phyloP scores from a whole-genome alignment of 1,140 invertebrate species.

The Thalassaphorura encarpata region DNA sequence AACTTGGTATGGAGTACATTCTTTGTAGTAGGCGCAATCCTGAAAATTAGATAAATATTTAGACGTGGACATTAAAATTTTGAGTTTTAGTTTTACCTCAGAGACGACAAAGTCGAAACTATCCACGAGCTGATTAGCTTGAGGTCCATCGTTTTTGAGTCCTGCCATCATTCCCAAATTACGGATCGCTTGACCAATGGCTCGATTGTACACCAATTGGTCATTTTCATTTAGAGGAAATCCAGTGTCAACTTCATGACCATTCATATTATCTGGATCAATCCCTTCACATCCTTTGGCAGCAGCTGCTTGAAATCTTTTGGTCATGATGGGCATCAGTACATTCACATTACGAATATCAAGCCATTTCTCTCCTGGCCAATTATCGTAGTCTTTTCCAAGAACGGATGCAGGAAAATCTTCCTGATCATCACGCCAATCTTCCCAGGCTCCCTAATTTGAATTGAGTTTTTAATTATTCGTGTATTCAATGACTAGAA shows the following conservation, averaged over 20 bases:
- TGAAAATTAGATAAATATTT: neutral
- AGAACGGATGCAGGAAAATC: conserved; percentile 4
- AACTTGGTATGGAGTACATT: neutral
- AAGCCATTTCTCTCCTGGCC: conserved; percentile 9
- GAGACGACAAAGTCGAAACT: conserved; percentile 4
- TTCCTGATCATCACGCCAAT: conserved; percentile 2
- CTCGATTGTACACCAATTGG: neutral
- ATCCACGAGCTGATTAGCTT: neutral
- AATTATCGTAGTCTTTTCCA: conserved; percentile 10
- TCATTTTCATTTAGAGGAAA: neutral
- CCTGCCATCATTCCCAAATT: conserved; percentile 11
- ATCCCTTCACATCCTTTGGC: conserved; percentile 13
- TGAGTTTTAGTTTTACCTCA: neutral
- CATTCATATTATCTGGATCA: conserved; percentile 18
- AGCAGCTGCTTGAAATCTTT: neutral
- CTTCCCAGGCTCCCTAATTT: conserved; percentile 2
- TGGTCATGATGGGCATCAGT: conserved; percentile 5
- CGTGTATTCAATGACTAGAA: neutral
- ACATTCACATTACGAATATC: conserved; percentile 7
- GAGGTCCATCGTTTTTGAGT: conserved; percentile 3
- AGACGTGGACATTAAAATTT: neutral
- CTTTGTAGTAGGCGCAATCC: neutral
- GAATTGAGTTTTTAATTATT: neutral
- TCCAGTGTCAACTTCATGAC: conserved; percentile 2
- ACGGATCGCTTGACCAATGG: neutral